Base-by-base conservation (phyloP, 2,888 invertebrate genomes). In the Amphimallon solstitiale region DNA sequence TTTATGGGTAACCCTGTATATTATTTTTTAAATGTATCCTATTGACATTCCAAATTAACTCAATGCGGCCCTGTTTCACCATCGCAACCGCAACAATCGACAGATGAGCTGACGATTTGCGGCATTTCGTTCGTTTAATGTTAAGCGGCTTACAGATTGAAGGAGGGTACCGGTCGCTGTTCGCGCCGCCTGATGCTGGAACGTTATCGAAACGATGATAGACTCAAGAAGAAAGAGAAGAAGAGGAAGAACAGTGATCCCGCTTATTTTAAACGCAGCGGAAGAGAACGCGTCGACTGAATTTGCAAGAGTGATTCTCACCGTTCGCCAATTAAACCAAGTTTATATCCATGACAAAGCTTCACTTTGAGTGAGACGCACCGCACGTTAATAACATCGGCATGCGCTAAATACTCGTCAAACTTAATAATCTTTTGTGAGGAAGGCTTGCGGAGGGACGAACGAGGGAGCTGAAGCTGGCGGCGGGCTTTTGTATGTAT, bases 391-490 rank as follows among this genome's bases (percentile, higher is more conserved):
- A 73, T 74, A 76, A 56, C 76, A 73, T 74, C 73, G 76, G 74
- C 72, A 77, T 75, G 75, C 72, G 75, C 75, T 75, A 74, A 75
- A 74, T 74, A 73, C 77, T 80, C 81, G 79, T 80, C 80, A 81
- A 81, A 81, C 81, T 81, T 81, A 81, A 81, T 81, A 82, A 82
- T 82, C 81, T 81, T 82, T 81, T 82, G 81, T 82, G 77, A 71
- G 76, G 75, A 77, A 79, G 79, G 78, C 80, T 80, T 79, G 80
- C 80, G 79, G 51, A 35, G 21, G 9, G 56, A 75, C 68, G 69
- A 68, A 68, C 70, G 67, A 67, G 54, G 63, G 62, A 59, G 68
- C 52, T 62, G 68, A 63, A 69, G 38, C n/a, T 23, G 19, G 35
- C 7, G 48, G 15, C 17, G 19, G 35, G 51, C 51, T 51, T 51